Conservation (phyloP, 2,113 vertebrate species). For the Syrrhaptes paradoxus region DNA sequence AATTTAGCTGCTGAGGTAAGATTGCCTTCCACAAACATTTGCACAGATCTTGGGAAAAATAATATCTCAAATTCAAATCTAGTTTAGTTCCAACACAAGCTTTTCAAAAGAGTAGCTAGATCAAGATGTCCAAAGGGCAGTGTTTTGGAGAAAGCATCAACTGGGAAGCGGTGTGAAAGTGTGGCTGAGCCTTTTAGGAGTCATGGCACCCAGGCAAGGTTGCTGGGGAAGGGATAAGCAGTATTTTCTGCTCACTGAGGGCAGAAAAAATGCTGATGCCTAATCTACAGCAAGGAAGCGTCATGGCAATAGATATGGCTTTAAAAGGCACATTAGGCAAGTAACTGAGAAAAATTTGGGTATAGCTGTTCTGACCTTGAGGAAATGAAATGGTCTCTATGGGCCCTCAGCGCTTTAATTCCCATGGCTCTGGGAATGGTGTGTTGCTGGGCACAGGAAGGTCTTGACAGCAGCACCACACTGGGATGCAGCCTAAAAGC, state of each 20-base stretch:
- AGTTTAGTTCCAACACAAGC: background rate
- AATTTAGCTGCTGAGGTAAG: background rate
- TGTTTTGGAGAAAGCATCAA: background rate
- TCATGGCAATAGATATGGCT: background rate
- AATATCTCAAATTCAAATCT: background rate
- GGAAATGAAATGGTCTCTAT: background rate
- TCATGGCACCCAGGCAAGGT: background rate
- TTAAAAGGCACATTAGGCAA: background rate
- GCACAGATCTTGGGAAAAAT: background rate
- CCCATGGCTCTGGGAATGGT: no score
- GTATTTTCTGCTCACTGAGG: background rate
- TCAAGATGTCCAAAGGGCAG: background rate
- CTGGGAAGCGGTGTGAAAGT: background rate
- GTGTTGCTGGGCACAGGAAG: background rate
- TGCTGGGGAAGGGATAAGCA: background rate
- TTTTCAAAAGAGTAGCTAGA: background rate
- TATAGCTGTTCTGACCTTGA: background rate
- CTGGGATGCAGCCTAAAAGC: background rate
- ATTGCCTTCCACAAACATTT: background rate
- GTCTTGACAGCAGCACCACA: background rate
- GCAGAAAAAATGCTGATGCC: background rate
- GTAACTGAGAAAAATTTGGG: background rate
- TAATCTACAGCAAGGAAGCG: background rate
- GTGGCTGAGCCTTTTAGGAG: background rate
- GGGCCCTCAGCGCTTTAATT: background rate